Base-by-base conservation (phyloP, 1,140 invertebrate species). In the Drosophila rhopaloa region DNA sequence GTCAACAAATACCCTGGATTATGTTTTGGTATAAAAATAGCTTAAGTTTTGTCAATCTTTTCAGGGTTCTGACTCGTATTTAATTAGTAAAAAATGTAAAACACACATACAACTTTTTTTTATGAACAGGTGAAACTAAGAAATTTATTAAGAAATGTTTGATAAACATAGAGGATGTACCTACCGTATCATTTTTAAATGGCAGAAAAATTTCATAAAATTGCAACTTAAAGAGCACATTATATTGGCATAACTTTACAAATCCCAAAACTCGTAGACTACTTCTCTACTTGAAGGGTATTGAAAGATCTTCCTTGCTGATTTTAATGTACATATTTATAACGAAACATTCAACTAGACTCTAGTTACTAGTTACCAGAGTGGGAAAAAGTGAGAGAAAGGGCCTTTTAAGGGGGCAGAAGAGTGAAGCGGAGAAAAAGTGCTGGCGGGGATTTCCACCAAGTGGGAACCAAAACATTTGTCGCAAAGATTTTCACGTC, bases 391-490 rank as follows among this genome's bases (percentile, higher is more conserved):
- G 48, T 6, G 16, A 68, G 11, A 29, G 37, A 44, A 47, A n/a
- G 13, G 48, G 47, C 24, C 24, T 27, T 13, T 48, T 13, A 27
- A 7, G 29, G 47, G 47, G 40, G 40, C 48, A 40, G 27, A 14
- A 43, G 27, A 62, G 35, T 47, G n/a, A 48, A 5, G 14, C 32
- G 10, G 16, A 29, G 57, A 66, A 68, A 47, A 35, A 53, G 29
- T 29, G 60, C 65, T 38, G 65, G 61, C 60, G 80, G 83, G 83
- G 70, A 71, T 74, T 81, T 85, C 74, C 81, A 82, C 32, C 82
- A 80, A 90, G 79, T 83, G 83, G 82, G 88, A 90, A 90, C 79
- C 88, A 88, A 90, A 90, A 90, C 86, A 90, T 88, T 90, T 90
- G 86, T 91, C 82, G 63, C 76, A 77, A 70, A 90, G 86, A 90